A percentile compares a stretch with the other conserved stretches of the same genome.
These are phyloP conservation scores for Acrocephalus arundinaceus DNA, from an alignment of 2,113 vertebrate species.

Conservation along the genomic window DNA sequence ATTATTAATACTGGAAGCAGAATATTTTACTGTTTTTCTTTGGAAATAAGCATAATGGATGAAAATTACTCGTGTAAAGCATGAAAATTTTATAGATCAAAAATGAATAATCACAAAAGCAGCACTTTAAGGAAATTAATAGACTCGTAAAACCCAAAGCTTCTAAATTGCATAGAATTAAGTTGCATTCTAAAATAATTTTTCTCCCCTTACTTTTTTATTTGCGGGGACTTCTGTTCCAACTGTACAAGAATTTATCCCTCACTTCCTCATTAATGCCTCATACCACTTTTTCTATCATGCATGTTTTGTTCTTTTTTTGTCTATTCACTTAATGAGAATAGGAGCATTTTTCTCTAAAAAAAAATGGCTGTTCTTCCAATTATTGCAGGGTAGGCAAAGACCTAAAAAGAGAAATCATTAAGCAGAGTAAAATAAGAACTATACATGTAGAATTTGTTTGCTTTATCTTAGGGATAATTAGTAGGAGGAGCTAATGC, in stretches of 20 bases:
- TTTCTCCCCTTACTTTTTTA: neutral
- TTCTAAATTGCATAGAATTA: accelerated
- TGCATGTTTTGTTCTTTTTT: neutral
- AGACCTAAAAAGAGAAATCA: neutral
- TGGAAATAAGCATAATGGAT: neutral
- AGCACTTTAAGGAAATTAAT: neutral
- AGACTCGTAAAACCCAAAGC: neutral
- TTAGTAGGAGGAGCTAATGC: neutral
- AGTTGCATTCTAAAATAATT: neutral
- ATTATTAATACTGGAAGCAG: neutral
- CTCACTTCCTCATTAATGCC: neutral
- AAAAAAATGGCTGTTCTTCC: neutral
- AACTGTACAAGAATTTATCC: neutral
- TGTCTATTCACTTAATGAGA: neutral
- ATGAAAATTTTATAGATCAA: neutral
- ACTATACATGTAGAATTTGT: neutral
- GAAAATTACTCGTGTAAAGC: neutral
- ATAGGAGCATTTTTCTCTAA: neutral
- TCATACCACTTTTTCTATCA: neutral
- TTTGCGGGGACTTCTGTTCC: neutral
- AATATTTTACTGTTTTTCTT: neutral
- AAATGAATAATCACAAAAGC: neutral
- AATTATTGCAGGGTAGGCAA: neutral
- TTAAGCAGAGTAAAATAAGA: neutral
- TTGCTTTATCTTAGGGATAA: neutral